phyloP scores from a whole-genome alignment of 2,888 invertebrate genomes.

The Nasonovia ribisnigri region DNA sequence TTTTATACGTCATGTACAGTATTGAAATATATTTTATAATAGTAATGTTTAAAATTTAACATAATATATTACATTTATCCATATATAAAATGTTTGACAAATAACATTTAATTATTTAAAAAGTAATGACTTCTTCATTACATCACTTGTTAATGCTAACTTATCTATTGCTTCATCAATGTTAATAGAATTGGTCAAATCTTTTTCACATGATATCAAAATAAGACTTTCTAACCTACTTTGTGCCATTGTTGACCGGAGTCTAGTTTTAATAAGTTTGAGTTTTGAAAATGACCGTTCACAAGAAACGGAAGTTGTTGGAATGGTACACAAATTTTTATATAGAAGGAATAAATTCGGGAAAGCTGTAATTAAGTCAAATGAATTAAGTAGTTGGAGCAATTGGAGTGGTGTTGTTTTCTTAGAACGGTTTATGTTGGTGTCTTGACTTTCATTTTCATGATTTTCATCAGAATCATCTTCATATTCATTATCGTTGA shows the following conservation, averaged over 20 bases:
- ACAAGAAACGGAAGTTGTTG: slow-evolving; percentile 42
- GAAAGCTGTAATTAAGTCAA: slow-evolving; percentile 34
- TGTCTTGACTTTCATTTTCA: slow-evolving; percentile 10
- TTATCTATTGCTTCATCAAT: slow-evolving; percentile 24
- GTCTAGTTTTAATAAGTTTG: slow-evolving; percentile 23
- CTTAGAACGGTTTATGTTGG: neutral
- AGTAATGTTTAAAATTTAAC: neutral
- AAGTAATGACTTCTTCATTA: slow-evolving; percentile 37
- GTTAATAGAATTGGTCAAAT: slow-evolving; percentile 21
- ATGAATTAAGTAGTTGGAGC: slow-evolving; percentile 18
- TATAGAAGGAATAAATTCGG: slow-evolving; percentile 4
- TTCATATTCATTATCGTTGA: neutral
- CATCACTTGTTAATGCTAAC: slow-evolving; percentile 25
- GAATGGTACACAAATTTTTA: neutral
- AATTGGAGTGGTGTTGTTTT: slow-evolving; percentile 30
- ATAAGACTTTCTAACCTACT: slow-evolving; percentile 29
- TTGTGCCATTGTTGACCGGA: slow-evolving; percentile 30
- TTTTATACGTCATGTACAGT: neutral
- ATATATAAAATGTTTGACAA: neutral
- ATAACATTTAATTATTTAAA: slow-evolving; percentile 26
- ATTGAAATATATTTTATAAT: neutral
- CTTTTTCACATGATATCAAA: slow-evolving; percentile 28
- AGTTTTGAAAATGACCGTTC: slow-evolving; percentile 25
- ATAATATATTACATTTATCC: neutral
- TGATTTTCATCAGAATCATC: slow-evolving; percentile 9